phyloP scores from a whole-genome alignment of 2,797 vertebrate species.

The Thamnophis elegans region DNA sequence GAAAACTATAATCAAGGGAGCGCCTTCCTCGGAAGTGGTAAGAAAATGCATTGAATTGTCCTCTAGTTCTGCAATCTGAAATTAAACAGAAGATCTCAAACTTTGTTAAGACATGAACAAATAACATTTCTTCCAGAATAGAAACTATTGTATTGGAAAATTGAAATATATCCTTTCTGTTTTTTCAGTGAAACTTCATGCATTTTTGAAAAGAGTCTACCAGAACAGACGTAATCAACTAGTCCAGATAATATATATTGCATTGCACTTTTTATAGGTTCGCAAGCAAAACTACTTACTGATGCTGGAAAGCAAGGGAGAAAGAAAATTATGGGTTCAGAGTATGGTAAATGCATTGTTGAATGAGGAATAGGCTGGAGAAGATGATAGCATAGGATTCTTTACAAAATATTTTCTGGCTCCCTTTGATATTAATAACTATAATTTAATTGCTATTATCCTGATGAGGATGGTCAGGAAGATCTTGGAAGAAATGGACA shows the following conservation, averaged over 20 bases:
- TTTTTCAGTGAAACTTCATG: background rate
- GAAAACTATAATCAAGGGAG: slow-evolving; percentile 88
- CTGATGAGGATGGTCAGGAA: background rate
- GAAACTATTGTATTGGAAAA: background rate
- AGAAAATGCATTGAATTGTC: slow-evolving; percentile 93
- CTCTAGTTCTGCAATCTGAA: slow-evolving; percentile 93
- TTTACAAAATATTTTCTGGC: background rate
- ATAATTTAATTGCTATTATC: background rate
- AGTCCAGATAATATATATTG: background rate
- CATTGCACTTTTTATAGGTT: background rate
- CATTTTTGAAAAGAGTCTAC: background rate
- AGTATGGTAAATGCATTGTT: background rate
- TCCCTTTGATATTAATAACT: background rate
- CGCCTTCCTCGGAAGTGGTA: slow-evolving; percentile 93
- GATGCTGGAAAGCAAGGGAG: background rate
- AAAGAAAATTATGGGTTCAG: background rate
- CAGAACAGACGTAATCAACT: background rate
- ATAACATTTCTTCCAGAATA: background rate
- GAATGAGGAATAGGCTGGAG: background rate
- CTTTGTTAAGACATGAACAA: background rate
- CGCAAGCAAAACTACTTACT: background rate
- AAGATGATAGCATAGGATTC: background rate
- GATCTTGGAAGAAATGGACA: background rate
- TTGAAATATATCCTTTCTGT: background rate
- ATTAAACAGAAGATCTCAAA: slow-evolving; percentile 21